Percentiles rank a stretch among this genome's conserved stretches.
These are phyloP conservation scores for Sminthurides bifidus DNA, from an alignment of 1,140 invertebrate genomes.

Conservation along the genomic window DNA sequence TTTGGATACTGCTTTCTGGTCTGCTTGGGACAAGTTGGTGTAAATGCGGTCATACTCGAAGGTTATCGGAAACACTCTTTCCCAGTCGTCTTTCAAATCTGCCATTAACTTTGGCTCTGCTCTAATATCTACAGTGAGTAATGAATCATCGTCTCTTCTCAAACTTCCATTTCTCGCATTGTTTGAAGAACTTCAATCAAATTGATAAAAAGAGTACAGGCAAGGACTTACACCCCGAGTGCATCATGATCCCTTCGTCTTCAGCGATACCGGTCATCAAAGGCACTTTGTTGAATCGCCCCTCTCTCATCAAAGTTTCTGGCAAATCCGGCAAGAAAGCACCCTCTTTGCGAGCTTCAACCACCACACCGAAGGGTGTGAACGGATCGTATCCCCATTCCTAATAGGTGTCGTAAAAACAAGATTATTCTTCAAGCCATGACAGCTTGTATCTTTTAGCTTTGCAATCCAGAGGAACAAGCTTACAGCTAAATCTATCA, in stretches of 20 bases:
- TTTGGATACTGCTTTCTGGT: no score
- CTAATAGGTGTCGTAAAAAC: neutral
- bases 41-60: no score
- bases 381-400: slow-evolving; percentile 1
- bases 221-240: slow-evolving; percentile 1
- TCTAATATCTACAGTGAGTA: neutral
- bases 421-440: neutral
- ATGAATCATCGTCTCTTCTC: neutral
- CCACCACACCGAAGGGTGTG: neutral
- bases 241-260: slow-evolving; percentile 18
- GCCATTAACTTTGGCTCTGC: neutral
- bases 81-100: slow-evolving; percentile 10
- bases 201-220: neutral
- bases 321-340: slow-evolving; percentile 9
- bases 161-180: no score
- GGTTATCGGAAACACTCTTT: no score
- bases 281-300: slow-evolving; percentile 14
- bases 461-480: neutral
- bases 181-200: neutral
- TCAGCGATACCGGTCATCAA: slow-evolving; percentile 12
- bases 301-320: neutral
- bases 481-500: neutral
- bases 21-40: no score
- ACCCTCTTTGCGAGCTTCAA: neutral
- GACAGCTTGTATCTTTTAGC: no score